Conservation (phyloP, 2,888 invertebrate genomes). For the Drosophila diplacantha region DNA sequence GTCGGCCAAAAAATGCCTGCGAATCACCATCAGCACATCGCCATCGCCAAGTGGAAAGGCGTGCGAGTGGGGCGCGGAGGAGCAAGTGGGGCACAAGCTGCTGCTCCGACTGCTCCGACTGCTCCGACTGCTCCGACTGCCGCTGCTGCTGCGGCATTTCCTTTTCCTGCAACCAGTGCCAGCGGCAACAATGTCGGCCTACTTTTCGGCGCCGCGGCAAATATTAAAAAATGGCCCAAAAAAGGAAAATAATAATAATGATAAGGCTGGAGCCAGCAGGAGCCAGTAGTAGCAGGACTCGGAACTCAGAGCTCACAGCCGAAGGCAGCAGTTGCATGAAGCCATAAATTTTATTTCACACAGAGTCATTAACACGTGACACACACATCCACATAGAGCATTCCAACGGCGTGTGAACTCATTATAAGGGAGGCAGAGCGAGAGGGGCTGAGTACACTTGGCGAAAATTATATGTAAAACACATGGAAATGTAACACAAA, state of each 20-base stretch:
- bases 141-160: slow-evolving; percentile 65
- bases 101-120: slow-evolving; percentile 21
- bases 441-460: neutral
- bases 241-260: slow-evolving; percentile 46
- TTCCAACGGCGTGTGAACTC: slow-evolving; percentile 60
- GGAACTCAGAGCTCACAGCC: slow-evolving; percentile 41
- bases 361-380: slow-evolving; percentile 72
- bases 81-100: slow-evolving; percentile 31
- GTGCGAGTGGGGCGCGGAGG: slow-evolving; percentile 2
- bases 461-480: neutral
- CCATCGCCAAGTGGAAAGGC: slow-evolving; percentile 13
- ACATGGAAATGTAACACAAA: neutral
- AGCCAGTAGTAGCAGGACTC: slow-evolving; percentile 19
- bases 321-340: slow-evolving; percentile 69
- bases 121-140: slow-evolving; percentile 20
- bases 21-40: slow-evolving; percentile 32
- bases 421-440: slow-evolving; percentile 57
- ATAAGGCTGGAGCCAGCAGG: slow-evolving; percentile 31
- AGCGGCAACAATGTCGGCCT: slow-evolving; percentile 72
- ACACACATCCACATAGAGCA: slow-evolving; percentile 44
- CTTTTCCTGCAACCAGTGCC: slow-evolving; percentile 64
- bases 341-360: slow-evolving; percentile 72
- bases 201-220: slow-evolving; percentile 62
- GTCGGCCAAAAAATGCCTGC: slow-evolving; percentile 57
- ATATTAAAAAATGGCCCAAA: slow-evolving; percentile 66